phyloP scores from a whole-genome alignment of 2,113 vertebrate species.

The Maccullochella peelii region DNA sequence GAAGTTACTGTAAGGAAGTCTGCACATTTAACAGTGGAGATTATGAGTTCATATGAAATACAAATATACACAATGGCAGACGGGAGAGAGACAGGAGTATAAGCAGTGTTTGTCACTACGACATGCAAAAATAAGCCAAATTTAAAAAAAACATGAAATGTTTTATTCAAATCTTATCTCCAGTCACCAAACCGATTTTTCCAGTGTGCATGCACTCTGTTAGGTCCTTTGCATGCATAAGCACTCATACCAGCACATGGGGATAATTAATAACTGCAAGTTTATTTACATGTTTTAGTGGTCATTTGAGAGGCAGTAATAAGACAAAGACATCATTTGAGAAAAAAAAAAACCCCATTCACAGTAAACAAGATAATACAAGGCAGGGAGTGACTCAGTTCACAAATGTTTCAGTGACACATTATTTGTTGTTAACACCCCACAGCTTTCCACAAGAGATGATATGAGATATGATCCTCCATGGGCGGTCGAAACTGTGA shows the following conservation, averaged over 20 bases:
- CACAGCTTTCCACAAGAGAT: slow-evolving; percentile 15
- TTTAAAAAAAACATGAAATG: no score
- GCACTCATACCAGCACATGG: neutral
- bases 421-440: slow-evolving; percentile 1
- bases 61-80: neutral
- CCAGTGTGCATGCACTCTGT: neutral
- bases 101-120: no score
- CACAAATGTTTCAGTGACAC: slow-evolving; percentile 1
- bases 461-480: slow-evolving; percentile 13
- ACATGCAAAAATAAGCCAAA: no score
- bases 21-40: neutral
- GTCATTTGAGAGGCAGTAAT: slow-evolving; percentile 64
- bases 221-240: neutral
- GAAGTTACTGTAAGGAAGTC: neutral
- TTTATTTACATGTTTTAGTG: slow-evolving; percentile 79
- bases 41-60: neutral
- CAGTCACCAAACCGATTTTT: no score
- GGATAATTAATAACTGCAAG: slow-evolving; percentile 42
- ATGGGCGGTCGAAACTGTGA: slow-evolving; percentile 13
- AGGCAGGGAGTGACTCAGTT: slow-evolving; percentile 33
- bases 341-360: slow-evolving; percentile 35
- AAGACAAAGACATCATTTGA: slow-evolving; percentile 34
- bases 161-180: no score
- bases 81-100: neutral
- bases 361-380: slow-evolving; percentile 58